Percentiles rank a stretch among this genome's conserved stretches.
phyloP scores from a whole-genome alignment of 2,113 vertebrate genomes.

The Anseranas semipalmata region DNA sequence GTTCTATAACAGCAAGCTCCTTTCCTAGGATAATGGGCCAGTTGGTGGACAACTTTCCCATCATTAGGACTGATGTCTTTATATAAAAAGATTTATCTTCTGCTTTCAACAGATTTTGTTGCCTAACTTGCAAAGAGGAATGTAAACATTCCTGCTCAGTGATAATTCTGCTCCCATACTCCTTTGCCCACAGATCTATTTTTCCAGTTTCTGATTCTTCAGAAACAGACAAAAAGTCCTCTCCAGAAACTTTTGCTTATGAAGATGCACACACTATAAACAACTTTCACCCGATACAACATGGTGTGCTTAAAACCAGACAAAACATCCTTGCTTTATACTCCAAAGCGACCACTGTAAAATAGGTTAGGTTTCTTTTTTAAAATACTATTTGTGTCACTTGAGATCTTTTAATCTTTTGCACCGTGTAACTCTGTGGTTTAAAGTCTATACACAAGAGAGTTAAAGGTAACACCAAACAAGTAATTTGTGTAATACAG shows the following conservation, averaged over 20 bases:
- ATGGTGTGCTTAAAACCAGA: not conserved
- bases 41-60: not conserved
- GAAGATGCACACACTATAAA: not conserved
- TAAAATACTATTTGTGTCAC: not conserved
- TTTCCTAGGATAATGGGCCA: not conserved
- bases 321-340: not conserved
- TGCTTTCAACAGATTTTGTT: not conserved
- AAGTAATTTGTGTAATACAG: not conserved
- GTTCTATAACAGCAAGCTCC: not conserved
- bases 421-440: not conserved
- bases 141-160: not conserved
- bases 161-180: conserved; percentile 1
- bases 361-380: not conserved
- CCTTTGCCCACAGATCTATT: not conserved
- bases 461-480: not conserved
- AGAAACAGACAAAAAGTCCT: not conserved
- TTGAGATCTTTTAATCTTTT: not conserved
- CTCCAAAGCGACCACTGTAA: not conserved
- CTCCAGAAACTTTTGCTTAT: not conserved
- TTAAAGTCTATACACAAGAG: not conserved
- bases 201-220: not conserved
- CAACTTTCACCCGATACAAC: not conserved
- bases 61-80: not conserved
- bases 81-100: not conserved
- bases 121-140: conserved; percentile 1